These are phyloP conservation scores for Oncorhynchus keta DNA, from an alignment of 2,113 vertebrate species.

Conservation along the genomic window DNA sequence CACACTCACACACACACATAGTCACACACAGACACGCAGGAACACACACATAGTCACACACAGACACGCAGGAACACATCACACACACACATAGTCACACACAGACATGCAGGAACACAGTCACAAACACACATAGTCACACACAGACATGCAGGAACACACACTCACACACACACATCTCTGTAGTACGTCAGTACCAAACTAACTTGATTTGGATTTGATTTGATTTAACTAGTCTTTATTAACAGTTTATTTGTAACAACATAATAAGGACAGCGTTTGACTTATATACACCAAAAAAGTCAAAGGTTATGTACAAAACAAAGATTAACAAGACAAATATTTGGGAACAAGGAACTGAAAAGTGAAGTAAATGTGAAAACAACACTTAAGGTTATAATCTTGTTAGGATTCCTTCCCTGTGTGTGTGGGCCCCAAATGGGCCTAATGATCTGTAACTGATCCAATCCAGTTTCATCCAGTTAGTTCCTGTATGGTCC, in stretches of 20 bases:
- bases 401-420: constrained; percentile 33
- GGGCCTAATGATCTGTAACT: background rate
- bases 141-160: background rate
- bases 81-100: constrained; percentile 3
- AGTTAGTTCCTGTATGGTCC: background rate
- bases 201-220: no score
- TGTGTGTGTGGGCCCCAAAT: constrained; percentile 44
- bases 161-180: background rate
- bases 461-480: background rate
- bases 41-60: background rate
- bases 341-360: background rate
- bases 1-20: background rate
- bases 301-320: no score
- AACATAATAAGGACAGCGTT: background rate
- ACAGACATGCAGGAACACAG: constrained; percentile 9
- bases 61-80: no score
- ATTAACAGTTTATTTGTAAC: background rate
- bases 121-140: background rate
- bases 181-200: background rate
- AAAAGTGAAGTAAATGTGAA: background rate
- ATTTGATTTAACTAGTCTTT: no score
- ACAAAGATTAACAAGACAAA: background rate
- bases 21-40: constrained; percentile 1
- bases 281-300: no score
- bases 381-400: background rate